A percentile compares a stretch with the other conserved stretches of the same genome.
These are phyloP conservation scores for Cyphomyrmex costatus DNA, from an alignment of 1,140 invertebrate genomes.

Conservation along the genomic window DNA sequence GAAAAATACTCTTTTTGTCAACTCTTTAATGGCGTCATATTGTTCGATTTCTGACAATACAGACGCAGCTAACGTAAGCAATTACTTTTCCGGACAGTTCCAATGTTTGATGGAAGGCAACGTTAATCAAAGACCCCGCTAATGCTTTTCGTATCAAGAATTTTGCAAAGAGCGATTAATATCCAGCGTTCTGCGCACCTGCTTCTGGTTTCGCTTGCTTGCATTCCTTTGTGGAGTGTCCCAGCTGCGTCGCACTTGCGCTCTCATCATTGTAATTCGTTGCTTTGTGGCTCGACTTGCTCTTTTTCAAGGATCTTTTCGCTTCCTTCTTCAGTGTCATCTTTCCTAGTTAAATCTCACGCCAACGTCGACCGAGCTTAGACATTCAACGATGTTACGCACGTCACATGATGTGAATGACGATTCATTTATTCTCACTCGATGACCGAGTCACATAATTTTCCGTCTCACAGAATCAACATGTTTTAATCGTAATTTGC, in stretches of 20 bases:
- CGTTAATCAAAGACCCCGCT: neutral
- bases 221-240: slow-evolving; percentile 33
- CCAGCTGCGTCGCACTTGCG: slow-evolving; percentile 42
- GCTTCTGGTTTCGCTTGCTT: slow-evolving; percentile 56
- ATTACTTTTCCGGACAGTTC: slow-evolving; percentile 22
- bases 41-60: neutral
- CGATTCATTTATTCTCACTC: neutral
- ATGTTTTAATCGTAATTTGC: slow-evolving; percentile 6
- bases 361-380: neutral
- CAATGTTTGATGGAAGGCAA: neutral
- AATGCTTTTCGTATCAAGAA: slow-evolving; percentile 20
- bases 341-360: slow-evolving; percentile 6
- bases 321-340: slow-evolving; percentile 79
- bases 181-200: slow-evolving; percentile 40
- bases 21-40: neutral
- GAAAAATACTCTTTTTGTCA: neutral
- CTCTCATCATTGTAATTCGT: slow-evolving; percentile 20
- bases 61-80: neutral
- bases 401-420: neutral
- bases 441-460: slow-evolving; percentile 11
- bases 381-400: neutral
- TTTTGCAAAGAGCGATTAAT: slow-evolving; percentile 40
- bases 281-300: slow-evolving; percentile 61
- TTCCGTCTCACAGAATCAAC: neutral
- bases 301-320: slow-evolving; percentile 72